phyloP scores from a whole-genome alignment of 2,888 invertebrate species.

The Emmelina monodactyla region DNA sequence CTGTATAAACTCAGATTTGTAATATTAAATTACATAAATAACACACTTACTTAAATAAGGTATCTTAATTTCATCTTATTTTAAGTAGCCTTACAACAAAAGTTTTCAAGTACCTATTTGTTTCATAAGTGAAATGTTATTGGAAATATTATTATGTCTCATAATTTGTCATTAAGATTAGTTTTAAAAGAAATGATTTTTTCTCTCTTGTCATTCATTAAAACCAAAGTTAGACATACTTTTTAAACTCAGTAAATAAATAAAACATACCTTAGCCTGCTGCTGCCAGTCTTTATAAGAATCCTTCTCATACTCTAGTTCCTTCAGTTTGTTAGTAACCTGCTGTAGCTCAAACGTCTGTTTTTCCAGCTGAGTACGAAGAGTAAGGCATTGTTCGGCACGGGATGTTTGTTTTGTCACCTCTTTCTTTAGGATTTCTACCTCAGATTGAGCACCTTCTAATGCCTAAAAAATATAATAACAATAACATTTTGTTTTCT shows the following conservation, averaged over 20 bases:
- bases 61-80: too few relatives aligned
- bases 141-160: too few relatives aligned
- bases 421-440: constrained; percentile 51
- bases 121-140: too few relatives aligned
- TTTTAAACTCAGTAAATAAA: neutral
- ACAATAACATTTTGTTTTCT: too few relatives aligned
- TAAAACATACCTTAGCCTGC: constrained; percentile 44
- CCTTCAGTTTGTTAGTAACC: constrained; percentile 42
- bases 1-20: too few relatives aligned
- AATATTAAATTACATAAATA: too few relatives aligned
- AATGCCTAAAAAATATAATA: constrained; percentile 39
- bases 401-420: constrained; percentile 36
- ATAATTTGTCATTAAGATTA: too few relatives aligned
- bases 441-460: constrained; percentile 64
- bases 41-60: too few relatives aligned
- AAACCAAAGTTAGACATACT: neutral
- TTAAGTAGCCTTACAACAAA: too few relatives aligned
- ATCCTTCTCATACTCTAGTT: constrained; percentile 54
- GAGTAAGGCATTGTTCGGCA: constrained; percentile 38
- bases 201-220: neutral
- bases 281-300: constrained; percentile 59
- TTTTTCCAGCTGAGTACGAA: constrained; percentile 45
- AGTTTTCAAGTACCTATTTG: too few relatives aligned
- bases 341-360: constrained; percentile 48
- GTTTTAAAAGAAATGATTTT: too few relatives aligned